These are phyloP conservation scores for Drosophila pseudotakahashii DNA, from an alignment of 2,888 invertebrate species.

Conservation along the genomic window DNA sequence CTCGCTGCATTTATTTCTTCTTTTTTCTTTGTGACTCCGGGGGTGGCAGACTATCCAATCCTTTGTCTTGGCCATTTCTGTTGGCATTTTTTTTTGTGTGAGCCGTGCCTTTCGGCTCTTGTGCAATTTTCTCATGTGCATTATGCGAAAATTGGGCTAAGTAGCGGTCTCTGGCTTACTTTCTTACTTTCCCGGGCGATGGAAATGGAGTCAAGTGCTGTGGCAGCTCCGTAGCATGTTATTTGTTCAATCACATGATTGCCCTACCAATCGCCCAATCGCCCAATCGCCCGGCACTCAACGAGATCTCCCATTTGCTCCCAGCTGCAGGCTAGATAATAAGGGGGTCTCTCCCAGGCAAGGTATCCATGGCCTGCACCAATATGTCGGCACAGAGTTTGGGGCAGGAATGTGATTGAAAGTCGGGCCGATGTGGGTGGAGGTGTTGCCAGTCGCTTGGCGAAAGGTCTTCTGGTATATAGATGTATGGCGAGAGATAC, in stretches of 20 bases:
- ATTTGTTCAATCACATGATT: slow-evolving; percentile 74
- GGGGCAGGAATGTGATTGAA: slow-evolving; percentile 50
- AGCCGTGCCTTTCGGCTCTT: slow-evolving; percentile 34
- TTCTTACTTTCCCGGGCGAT: slow-evolving; percentile 41
- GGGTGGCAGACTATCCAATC: slow-evolving; percentile 58
- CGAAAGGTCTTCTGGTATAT: slow-evolving; percentile 10
- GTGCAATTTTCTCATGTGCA: slow-evolving; percentile 69
- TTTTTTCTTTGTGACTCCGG: slow-evolving; percentile 57
- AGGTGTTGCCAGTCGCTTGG: neutral
- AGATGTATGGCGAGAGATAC: slow-evolving; percentile 2
- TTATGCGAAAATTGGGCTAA: slow-evolving; percentile 77
- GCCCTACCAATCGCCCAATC: slow-evolving; percentile 46
- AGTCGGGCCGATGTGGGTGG: slow-evolving; percentile 20
- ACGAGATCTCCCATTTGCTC: slow-evolving; percentile 46
- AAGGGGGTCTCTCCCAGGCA: slow-evolving; percentile 1
- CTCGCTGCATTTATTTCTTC: slow-evolving; percentile 38
- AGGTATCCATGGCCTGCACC: slow-evolving; percentile 5
- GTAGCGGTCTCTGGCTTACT: slow-evolving; percentile 59
- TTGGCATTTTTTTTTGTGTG: slow-evolving; percentile 64
- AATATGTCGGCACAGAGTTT: slow-evolving; percentile 36
- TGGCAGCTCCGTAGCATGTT: slow-evolving; percentile 61
- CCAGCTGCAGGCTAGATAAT: slow-evolving; percentile 43
- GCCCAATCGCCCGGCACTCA: slow-evolving; percentile 44
- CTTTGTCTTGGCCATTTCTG: slow-evolving; percentile 65
- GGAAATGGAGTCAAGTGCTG: slow-evolving; percentile 73